These are phyloP conservation scores for Xestia c-nigrum DNA, from an alignment of 2,888 invertebrate genomes.

Conservation along the genomic window DNA sequence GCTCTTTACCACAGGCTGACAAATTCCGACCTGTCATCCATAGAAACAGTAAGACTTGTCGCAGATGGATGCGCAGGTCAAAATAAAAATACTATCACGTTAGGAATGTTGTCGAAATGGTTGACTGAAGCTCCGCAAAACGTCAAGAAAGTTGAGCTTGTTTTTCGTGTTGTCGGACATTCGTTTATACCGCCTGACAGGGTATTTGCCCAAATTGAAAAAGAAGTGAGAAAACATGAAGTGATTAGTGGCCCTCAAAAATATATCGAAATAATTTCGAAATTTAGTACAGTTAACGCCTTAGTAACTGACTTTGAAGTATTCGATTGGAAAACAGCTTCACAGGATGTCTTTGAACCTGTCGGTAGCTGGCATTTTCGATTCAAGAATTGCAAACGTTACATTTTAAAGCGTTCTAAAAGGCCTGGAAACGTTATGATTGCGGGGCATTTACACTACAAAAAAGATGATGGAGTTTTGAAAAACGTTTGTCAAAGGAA, in stretches of 20 bases:
- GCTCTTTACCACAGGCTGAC: conserved; percentile 2
- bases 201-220: conserved; percentile 25
- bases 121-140: conserved; percentile 14
- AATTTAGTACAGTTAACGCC: conserved; percentile 50
- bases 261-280: conserved; percentile 52
- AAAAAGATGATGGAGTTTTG: conserved; percentile 53
- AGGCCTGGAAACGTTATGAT: conserved; percentile 60
- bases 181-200: conserved; percentile 24
- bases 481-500: conserved; percentile 50
- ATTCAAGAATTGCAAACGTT: conserved; percentile 58
- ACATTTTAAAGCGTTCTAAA: conserved; percentile 58
- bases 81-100: conserved; percentile 17
- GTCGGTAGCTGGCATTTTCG: conserved; percentile 58
- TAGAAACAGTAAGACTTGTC: conserved; percentile 3
- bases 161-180: conserved; percentile 19
- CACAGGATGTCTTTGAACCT: conserved; percentile 58
- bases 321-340: conserved; percentile 58
- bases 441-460: conserved; percentile 60
- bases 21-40: conserved; percentile 2
- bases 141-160: conserved; percentile 16
- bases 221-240: conserved; percentile 9
- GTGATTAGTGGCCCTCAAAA: conserved; percentile 28
- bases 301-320: conserved; percentile 51
- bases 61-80: conserved; percentile 16
- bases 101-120: conserved; percentile 16